Percentiles rank a stretch among this genome's conserved stretches.
phyloP scores from a whole-genome alignment of 2,888 invertebrate species.

The Ornithoptera priamus region DNA sequence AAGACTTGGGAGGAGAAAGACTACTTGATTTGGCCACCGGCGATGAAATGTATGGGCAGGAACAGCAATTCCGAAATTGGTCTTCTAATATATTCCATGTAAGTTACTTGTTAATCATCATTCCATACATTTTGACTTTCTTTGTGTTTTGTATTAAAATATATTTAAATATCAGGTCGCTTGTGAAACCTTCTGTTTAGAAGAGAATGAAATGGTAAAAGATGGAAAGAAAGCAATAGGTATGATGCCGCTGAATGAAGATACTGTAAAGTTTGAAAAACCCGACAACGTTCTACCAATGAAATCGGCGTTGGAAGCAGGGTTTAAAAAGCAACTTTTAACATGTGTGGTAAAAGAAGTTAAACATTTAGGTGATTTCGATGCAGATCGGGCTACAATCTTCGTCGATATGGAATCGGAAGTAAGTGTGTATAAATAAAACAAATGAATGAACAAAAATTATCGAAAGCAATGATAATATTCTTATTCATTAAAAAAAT shows the following conservation, averaged over 20 bases:
- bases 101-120: constrained; percentile 41
- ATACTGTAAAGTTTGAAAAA: constrained; percentile 86
- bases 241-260: constrained; percentile 85
- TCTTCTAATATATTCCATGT: constrained; percentile 92
- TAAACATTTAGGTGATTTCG: constrained; percentile 80
- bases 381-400: constrained; percentile 78
- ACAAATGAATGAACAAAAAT: not conserved
- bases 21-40: constrained; percentile 89
- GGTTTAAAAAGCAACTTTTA: constrained; percentile 67
- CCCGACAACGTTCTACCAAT: constrained; percentile 53
- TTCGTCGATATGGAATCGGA: constrained; percentile 79
- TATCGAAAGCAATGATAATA: not conserved
- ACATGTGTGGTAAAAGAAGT: constrained; percentile 76
- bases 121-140: not conserved
- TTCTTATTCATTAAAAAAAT: not conserved
- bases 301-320: constrained; percentile 54
- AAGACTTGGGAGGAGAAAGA: constrained; percentile 93
- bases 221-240: constrained; percentile 89
- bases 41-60: constrained; percentile 97
- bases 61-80: constrained; percentile 95
- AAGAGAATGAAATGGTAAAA: constrained; percentile 90
- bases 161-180: constrained; percentile 81
- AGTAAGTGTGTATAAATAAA: constrained; percentile 45
- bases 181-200: constrained; percentile 95
- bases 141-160: not conserved